Conservation (phyloP, 2,797 vertebrate genomes). For the Cyprinodon diabolis region DNA sequence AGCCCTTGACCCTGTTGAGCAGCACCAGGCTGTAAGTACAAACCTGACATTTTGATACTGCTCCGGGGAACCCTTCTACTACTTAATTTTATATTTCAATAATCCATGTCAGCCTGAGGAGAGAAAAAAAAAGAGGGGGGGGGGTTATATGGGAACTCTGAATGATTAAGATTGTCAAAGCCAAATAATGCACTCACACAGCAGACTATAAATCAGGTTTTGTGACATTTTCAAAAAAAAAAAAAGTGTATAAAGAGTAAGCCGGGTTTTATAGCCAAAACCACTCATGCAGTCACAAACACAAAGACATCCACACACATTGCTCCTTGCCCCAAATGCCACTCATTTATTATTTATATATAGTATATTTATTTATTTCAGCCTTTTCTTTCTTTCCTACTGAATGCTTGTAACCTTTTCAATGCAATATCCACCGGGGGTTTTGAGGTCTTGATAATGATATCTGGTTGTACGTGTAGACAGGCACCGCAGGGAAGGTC, state of each 20-base stretch:
- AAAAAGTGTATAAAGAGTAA: conserved; percentile 70
- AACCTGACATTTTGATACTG: conserved; percentile 99
- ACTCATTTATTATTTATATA: conserved; percentile 81
- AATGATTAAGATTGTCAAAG: conserved; percentile 99
- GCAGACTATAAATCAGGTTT: conserved; percentile 97
- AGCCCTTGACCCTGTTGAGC: conserved; percentile 98
- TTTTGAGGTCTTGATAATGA: conserved; percentile 67
- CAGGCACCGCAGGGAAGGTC: conserved; percentile 69
- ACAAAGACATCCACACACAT: conserved; percentile 22
- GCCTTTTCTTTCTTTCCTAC: conserved; percentile 36
- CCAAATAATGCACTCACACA: conserved; percentile 98
- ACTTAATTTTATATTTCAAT: conserved; percentile 99
- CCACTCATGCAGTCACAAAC: conserved; percentile 58
- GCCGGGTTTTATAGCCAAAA: conserved; percentile 60
- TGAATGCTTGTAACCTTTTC: conserved; percentile 70
- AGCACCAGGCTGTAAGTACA: conserved; percentile 97
- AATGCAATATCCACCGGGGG: conserved; percentile 43
- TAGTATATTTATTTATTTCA: conserved; percentile 71
- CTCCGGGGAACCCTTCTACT: conserved; percentile 89
- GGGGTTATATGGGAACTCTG: conserved; percentile 91
- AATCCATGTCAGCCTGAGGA: conserved; percentile 90
- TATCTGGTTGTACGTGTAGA: conserved; percentile 52
- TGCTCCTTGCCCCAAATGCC: conserved; percentile 78
- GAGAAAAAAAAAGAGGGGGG: conserved; percentile 82
- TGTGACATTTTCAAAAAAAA: conserved; percentile 94